These are phyloP conservation scores for Lophura nycthemera DNA, from an alignment of 2,113 vertebrate species.

Conservation along the genomic window DNA sequence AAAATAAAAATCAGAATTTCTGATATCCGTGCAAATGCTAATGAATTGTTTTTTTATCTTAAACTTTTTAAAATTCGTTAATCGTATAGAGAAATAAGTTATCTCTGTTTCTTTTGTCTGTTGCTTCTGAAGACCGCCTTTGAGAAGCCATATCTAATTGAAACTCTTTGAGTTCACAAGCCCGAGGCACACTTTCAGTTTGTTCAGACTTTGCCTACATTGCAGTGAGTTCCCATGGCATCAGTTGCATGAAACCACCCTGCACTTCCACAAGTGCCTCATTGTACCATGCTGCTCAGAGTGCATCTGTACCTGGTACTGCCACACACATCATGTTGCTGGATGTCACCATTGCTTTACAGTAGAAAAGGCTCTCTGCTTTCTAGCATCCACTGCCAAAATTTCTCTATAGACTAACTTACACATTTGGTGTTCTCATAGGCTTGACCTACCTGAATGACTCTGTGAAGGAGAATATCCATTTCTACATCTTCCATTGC, in stretches of 20 bases:
- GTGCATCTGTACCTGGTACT: not conserved
- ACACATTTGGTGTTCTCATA: not conserved
- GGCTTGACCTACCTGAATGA: not conserved
- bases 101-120: not conserved
- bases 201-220: fast-evolving
- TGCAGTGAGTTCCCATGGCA: not conserved
- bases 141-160: not conserved
- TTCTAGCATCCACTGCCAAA: not conserved
- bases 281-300: not conserved
- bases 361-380: not conserved
- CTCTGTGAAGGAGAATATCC: not conserved
- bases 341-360: fast-evolving
- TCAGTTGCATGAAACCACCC: not conserved
- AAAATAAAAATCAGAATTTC: not conserved
- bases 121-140: not conserved
- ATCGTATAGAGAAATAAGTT: not conserved
- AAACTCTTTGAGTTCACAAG: not conserved
- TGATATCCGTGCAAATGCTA: not conserved
- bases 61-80: not conserved
- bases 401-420: not conserved
- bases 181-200: not conserved
- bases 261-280: not conserved
- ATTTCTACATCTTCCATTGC: not conserved
- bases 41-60: not conserved
- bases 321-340: not conserved